These are phyloP conservation scores for Parotia lawesii DNA, from an alignment of 2,113 vertebrate genomes.

Conservation along the genomic window DNA sequence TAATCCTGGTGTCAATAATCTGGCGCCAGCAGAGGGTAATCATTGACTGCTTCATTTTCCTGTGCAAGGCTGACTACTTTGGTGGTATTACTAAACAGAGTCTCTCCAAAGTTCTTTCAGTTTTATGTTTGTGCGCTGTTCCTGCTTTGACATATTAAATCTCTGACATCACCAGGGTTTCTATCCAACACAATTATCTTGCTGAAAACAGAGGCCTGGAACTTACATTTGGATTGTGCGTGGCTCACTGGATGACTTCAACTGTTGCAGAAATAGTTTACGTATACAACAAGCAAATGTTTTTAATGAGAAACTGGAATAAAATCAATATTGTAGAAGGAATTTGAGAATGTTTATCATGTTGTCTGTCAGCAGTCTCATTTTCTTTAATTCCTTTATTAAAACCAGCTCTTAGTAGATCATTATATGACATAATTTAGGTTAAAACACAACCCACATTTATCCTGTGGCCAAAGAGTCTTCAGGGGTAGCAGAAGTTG, in stretches of 20 bases:
- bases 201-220: constrained; percentile 24
- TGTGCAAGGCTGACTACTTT: not conserved
- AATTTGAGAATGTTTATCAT: constrained; percentile 32
- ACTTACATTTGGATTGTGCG: not conserved
- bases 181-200: not conserved
- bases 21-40: not conserved
- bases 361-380: constrained; percentile 21
- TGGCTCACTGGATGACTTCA: not conserved
- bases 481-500: not conserved
- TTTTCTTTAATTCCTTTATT: constrained; percentile 36
- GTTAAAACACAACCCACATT: not conserved
- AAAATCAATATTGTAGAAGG: not conserved
- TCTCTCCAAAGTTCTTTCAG: not conserved
- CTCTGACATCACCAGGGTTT: not conserved
- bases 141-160: not conserved
- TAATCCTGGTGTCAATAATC: not conserved
- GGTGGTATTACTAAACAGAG: not conserved
- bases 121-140: not conserved
- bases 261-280: constrained; percentile 6
- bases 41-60: not conserved
- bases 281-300: not conserved
- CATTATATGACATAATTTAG: constrained; percentile 3
- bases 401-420: constrained; percentile 11
- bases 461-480: not conserved
- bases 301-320: constrained; percentile 23